Conservation (phyloP, 2,113 vertebrate species). For the Corvus moneduloides region DNA sequence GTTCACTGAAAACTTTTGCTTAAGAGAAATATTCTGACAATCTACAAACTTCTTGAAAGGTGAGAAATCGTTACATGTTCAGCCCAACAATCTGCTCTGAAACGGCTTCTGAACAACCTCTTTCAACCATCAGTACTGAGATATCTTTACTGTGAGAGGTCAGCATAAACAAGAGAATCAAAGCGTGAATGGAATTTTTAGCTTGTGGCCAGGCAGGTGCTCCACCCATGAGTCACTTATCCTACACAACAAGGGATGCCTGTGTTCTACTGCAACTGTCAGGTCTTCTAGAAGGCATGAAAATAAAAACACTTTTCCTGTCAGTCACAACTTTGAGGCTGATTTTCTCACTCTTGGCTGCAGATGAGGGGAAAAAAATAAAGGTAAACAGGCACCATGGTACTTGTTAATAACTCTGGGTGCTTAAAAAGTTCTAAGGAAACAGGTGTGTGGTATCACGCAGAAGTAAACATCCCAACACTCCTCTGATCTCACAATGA, state of each 20-base stretch:
- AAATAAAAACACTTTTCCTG: not conserved
- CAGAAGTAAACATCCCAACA: not conserved
- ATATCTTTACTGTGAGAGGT: constrained; percentile 2
- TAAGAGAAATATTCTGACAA: not conserved
- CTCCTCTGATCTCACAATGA: not conserved
- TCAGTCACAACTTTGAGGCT: not conserved
- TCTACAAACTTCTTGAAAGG: not conserved
- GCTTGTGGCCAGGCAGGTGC: constrained; percentile 63
- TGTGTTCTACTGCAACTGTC: not conserved
- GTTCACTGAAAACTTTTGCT: not conserved
- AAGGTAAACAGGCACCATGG: constrained; percentile 12
- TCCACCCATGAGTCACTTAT: constrained; percentile 52
- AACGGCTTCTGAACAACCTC: not conserved
- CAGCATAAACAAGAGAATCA: constrained; percentile 51
- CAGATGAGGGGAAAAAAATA: not conserved
- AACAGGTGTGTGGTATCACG: not conserved
- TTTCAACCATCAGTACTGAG: not conserved
- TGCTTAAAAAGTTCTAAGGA: not conserved
- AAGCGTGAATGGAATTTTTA: constrained; percentile 64
- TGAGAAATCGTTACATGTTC: not conserved
- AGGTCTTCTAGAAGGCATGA: not conserved
- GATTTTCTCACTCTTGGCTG: not conserved
- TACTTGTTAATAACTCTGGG: not conserved
- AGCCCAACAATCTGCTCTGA: not conserved
- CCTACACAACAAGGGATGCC: constrained; percentile 32